These are phyloP conservation scores for Notothenia coriiceps DNA, from an alignment of 2,113 vertebrate genomes.

Conservation along the genomic window DNA sequence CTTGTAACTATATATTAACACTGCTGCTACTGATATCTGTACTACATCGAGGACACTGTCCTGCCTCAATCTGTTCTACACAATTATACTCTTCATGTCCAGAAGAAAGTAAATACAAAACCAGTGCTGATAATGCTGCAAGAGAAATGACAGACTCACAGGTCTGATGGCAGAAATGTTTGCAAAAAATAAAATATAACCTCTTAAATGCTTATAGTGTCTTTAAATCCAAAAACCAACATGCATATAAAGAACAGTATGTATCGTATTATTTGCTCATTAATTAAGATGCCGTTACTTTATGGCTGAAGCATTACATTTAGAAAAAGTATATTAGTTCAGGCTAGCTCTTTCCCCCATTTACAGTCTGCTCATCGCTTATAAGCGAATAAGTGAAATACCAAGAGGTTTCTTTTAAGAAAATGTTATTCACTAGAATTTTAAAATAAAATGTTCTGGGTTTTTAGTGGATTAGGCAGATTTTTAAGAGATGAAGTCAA, in stretches of 20 bases:
- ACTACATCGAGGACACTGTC: slow-evolving; percentile 27
- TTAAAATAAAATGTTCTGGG: neutral
- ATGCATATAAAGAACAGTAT: too few species aligned
- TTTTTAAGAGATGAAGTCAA: neutral
- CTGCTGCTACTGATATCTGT: slow-evolving; percentile 43
- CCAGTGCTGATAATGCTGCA: neutral
- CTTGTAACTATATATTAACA: slow-evolving; percentile 25
- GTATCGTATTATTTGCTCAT: too few species aligned
- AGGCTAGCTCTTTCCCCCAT: neutral
- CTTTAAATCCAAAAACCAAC: neutral
- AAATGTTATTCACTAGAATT: neutral
- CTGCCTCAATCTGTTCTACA: slow-evolving; percentile 13
- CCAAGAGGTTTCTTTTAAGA: neutral
- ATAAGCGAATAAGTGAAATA: neutral
- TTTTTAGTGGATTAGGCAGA: neutral
- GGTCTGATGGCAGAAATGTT: neutral
- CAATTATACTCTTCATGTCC: neutral
- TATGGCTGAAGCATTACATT: neutral
- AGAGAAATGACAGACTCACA: slow-evolving; percentile 1
- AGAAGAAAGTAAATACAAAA: neutral
- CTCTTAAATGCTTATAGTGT: neutral
- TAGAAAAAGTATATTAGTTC: neutral
- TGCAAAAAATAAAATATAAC: neutral
- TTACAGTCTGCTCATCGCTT: neutral
- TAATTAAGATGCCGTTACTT: neutral